These are phyloP conservation scores for Sebastes hopkinsi DNA, from an alignment of 2,797 vertebrate species.

Conservation along the genomic window DNA sequence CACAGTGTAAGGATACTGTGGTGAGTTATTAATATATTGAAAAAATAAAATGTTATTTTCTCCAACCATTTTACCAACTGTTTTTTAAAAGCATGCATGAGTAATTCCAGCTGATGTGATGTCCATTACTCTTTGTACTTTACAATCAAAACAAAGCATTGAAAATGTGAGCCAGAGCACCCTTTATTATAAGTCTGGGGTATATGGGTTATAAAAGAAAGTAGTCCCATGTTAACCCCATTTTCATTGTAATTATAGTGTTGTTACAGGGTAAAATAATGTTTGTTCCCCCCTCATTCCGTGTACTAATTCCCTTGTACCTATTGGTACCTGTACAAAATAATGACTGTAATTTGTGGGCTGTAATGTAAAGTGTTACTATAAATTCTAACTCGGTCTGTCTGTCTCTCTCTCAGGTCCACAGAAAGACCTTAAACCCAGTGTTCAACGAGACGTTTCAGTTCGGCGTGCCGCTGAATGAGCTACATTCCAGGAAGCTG, in stretches of 20 bases:
- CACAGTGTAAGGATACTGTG: not conserved
- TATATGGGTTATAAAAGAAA: not conserved
- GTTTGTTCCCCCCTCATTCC: not conserved
- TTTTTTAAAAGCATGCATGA: not conserved
- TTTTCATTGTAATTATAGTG: not conserved
- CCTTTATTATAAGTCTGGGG: not conserved
- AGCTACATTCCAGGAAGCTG: conserved; percentile 91
- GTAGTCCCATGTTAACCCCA: not conserved
- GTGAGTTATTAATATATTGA: not conserved
- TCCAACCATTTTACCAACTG: not conserved
- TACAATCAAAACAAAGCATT: not conserved
- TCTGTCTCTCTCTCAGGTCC: conserved; percentile 73
- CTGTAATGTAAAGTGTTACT: not conserved
- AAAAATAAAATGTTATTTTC: not conserved
- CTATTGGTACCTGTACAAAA: not conserved
- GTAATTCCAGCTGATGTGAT: not conserved
- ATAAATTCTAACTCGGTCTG: not conserved
- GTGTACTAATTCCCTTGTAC: not conserved
- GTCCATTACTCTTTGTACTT: not conserved
- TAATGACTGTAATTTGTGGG: not conserved
- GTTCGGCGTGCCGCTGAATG: conserved; percentile 90
- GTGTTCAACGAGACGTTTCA: conserved; percentile 95
- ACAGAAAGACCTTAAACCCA: conserved; percentile 94
- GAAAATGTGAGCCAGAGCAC: not conserved
- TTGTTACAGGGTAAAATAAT: not conserved